Evolutionary conservation across 2,113 vertebrate genomes (phyloP).

Genomic region (Epinephelus moara): DNA sequence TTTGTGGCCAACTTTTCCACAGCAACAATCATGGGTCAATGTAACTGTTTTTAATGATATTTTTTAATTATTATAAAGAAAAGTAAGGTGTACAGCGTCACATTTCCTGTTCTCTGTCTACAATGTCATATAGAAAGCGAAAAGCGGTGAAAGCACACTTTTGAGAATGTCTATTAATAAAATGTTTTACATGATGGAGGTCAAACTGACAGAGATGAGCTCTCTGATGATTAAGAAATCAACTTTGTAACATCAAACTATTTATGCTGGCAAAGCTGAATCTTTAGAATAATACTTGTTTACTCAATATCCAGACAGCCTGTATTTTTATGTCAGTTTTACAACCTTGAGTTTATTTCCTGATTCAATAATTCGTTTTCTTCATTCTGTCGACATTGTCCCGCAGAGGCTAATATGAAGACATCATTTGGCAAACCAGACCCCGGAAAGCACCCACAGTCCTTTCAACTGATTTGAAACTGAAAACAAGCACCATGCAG

Average conservation of each 20-base stretch:
- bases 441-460: conserved; percentile 74
- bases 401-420: conserved; percentile 84
- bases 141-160: neutral
- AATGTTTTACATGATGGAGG: neutral
- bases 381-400: conserved; percentile 34
- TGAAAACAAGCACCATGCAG: conserved; percentile 61
- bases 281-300: neutral
- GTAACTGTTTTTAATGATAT: neutral
- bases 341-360: neutral
- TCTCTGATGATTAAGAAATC: neutral
- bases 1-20: neutral
- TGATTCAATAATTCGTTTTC: neutral
- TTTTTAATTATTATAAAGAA: neutral
- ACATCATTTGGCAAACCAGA: conserved; percentile 79
- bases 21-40: conserved; percentile 1
- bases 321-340: neutral
- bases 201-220: neutral
- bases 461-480: conserved; percentile 70
- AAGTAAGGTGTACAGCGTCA: neutral
- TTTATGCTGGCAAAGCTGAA: neutral
- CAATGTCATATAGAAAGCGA: neutral
- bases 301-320: neutral
- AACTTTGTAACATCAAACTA: neutral
- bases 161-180: neutral
- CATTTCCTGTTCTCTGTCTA: no score